Evolutionary conservation across 2,797 vertebrate species (phyloP).

Genomic region (Meriones psammophilus): DNA sequence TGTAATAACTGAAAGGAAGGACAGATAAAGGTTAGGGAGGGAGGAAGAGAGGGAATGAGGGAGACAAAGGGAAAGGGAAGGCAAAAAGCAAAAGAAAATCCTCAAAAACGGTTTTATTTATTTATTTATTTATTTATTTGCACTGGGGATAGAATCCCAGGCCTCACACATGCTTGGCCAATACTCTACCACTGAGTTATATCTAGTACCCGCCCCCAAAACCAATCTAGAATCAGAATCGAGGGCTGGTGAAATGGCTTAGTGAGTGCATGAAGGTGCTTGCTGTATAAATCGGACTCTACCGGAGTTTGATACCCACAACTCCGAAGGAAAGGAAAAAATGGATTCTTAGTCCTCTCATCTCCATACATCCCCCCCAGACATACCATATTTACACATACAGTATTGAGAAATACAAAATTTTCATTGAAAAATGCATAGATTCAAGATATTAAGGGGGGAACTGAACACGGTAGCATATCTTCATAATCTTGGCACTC

Average conservation of each 20-base stretch:
- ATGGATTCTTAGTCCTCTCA: neutral
- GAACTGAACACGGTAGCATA: neutral
- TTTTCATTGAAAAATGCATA: neutral
- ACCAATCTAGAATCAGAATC: neutral
- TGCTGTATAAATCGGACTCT: neutral
- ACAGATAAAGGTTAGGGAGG: constrained; percentile 27
- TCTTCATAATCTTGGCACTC: neutral
- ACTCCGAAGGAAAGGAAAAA: neutral
- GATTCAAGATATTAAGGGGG: neutral
- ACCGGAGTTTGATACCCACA: neutral
- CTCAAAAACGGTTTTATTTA: constrained; percentile 1
- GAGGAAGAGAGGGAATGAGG: neutral
- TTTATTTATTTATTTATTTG: neutral
- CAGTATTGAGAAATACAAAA: neutral
- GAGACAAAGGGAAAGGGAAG: neutral
- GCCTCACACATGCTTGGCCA: neutral
- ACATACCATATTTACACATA: neutral
- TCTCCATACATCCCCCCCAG: neutral
- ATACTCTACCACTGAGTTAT: neutral
- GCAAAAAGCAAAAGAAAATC: constrained; percentile 59
- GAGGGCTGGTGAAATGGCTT: neutral
- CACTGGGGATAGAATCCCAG: neutral
- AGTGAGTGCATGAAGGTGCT: neutral
- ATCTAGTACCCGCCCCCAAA: neutral
- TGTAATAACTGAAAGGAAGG: constrained; percentile 60